Base-by-base conservation (phyloP, 2,113 vertebrate genomes). In the Plecotus auritus region DNA sequence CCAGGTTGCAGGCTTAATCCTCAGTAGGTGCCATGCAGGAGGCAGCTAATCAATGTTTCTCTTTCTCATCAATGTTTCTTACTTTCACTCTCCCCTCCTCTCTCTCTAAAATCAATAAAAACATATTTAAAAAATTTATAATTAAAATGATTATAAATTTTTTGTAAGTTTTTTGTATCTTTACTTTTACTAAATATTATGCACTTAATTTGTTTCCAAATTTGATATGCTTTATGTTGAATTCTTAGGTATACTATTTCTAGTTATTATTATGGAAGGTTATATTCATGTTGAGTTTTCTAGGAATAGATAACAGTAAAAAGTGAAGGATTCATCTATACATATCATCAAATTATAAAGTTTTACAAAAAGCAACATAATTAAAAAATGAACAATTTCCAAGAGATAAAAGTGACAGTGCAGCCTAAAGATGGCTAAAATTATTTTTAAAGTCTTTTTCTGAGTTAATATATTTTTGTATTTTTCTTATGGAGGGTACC, bases 321-420 rank as follows among this genome's bases (percentile, higher is more conserved):
- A 56, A 67, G 23, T 30, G 1, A 66, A 87, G 5, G 12, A 54
- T 10, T 61, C 10, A 28, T 61, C 23, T 61, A 28, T 12, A 61
- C 47, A 74, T 17, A 17, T 82, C 17, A 81, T 87, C 35, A 88
- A 96, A 97, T n/a, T 69, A 66, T 1, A 69, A 76, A n/a, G 17
- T 85, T 96, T 93, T 51, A 2, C 35, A 61, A 96, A 96, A 95
- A 45, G 0, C 84, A 80, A 80, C 87, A 3, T 23, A 81, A 54
- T 91, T 97, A 93, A 2, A 56, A 83, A 93, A 14, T 61, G 42
- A 96, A 40, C 91, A 78, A 78, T 85, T 88, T 30, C 7, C 22
- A 74, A 78, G 40, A 37, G 2, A 20, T 32, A 66, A 85, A 96
- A 96, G 11, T 73, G 10, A 93, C 1, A 92, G 7, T 61, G 84